Conservation (phyloP, 2,888 invertebrate genomes). For the Dicycla oo region DNA sequence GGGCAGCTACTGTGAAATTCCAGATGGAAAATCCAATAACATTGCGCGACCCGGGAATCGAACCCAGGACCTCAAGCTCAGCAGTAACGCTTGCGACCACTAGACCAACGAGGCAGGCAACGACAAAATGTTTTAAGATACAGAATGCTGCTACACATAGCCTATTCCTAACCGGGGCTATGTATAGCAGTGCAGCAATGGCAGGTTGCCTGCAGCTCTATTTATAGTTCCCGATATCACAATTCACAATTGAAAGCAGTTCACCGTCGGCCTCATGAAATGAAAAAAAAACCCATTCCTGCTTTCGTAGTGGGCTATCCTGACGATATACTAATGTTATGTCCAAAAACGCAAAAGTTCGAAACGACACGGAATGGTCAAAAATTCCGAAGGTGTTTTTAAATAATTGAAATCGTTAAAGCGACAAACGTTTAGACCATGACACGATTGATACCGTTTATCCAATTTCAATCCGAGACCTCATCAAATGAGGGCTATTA, state of each 20-base stretch:
- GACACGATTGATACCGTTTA: background rate
- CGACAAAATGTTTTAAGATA: background rate
- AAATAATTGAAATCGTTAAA: background rate
- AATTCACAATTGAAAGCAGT: constrained; percentile 40
- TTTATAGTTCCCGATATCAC: constrained; percentile 25
- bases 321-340: background rate
- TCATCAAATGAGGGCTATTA: constrained; percentile 9
- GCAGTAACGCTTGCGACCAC: no score
- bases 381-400: background rate
- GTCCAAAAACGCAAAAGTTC: background rate
- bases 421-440: background rate
- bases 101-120: no score
- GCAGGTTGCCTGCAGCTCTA: constrained; percentile 41
- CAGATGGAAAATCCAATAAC: no score
- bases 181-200: constrained; percentile 3
- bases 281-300: background rate
- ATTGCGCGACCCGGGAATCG: no score
- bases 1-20: no score
- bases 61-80: no score
- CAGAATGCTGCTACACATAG: no score
- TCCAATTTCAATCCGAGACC: constrained; percentile 23
- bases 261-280: constrained; percentile 32
- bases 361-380: background rate
- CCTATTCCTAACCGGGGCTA: background rate
- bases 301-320: background rate